Evolutionary conservation across 2,113 vertebrate genomes (phyloP).

Genomic region (Hemiscyllium ocellatum): DNA sequence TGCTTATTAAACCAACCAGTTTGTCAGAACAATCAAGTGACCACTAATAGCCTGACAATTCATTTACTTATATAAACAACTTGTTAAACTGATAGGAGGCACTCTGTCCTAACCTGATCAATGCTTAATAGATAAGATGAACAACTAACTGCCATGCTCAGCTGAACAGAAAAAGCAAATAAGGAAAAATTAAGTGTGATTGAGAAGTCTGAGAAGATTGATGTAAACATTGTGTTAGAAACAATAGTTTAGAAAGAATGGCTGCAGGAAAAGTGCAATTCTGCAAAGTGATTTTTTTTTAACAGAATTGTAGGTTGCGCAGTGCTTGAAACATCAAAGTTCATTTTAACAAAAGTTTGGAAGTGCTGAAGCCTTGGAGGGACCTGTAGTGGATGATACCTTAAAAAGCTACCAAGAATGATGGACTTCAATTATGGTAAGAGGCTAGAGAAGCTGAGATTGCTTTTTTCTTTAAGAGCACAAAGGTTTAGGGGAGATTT

Average conservation of each 20-base stretch:
- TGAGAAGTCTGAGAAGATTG: neutral
- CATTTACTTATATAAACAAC: neutral
- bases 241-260: neutral
- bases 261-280: neutral
- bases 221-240: neutral
- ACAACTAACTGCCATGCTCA: neutral
- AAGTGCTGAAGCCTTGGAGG: neutral
- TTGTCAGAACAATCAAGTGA: neutral
- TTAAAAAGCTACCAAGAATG: neutral
- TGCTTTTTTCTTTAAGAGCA: neutral
- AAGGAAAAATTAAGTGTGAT: neutral
- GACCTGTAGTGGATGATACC: neutral
- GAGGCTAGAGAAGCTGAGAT: neutral
- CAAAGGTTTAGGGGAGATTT: neutral
- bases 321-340: neutral
- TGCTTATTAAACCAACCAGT: neutral
- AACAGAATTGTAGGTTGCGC: neutral
- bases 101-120: neutral
- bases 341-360: neutral
- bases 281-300: neutral
- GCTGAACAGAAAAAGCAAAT: neutral
- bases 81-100: neutral
- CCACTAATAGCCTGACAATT: neutral
- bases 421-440: neutral
- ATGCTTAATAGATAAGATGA: neutral